Conservation (phyloP, 2,888 invertebrate species). For the Ectemnius lituratus region DNA sequence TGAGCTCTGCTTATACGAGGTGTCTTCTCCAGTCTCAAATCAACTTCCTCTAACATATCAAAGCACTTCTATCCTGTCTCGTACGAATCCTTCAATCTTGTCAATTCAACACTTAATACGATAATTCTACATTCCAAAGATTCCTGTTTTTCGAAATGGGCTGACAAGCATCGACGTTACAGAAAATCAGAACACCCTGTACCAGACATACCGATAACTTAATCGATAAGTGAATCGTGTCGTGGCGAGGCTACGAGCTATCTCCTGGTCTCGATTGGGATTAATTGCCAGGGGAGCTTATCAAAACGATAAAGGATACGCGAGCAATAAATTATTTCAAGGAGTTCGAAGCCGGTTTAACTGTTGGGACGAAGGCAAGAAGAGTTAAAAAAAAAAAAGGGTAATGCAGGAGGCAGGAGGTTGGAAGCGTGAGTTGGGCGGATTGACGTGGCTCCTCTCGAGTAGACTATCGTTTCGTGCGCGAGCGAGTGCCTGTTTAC, state of each 20-base stretch:
- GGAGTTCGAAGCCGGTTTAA: background rate
- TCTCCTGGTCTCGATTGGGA: background rate
- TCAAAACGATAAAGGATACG: background rate
- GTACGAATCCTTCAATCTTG: no score
- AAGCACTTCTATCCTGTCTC: no score
- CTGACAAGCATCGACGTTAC: no score
- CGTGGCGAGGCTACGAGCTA: background rate
- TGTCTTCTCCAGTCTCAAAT: background rate
- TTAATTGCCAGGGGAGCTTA: conserved; percentile 1
- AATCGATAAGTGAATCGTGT: conserved; percentile 6
- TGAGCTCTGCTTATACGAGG: background rate
- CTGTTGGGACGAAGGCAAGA: background rate
- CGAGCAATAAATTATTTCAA: conserved; percentile 3
- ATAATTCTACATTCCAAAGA: no score
- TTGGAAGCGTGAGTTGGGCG: conserved; percentile 12
- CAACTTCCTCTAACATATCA: no score
- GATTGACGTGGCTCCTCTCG: conserved; percentile 35
- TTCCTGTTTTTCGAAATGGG: no score
- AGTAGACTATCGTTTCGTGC: conserved; percentile 67
- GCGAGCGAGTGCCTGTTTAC: conserved; percentile 65
- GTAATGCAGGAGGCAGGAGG: no score
- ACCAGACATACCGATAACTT: background rate
- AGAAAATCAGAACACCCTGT: no score
- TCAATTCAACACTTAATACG: no score
- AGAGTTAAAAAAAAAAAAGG: background rate